Conservation (phyloP, 1,140 invertebrate genomes). For the Mercenaria mercenaria region DNA sequence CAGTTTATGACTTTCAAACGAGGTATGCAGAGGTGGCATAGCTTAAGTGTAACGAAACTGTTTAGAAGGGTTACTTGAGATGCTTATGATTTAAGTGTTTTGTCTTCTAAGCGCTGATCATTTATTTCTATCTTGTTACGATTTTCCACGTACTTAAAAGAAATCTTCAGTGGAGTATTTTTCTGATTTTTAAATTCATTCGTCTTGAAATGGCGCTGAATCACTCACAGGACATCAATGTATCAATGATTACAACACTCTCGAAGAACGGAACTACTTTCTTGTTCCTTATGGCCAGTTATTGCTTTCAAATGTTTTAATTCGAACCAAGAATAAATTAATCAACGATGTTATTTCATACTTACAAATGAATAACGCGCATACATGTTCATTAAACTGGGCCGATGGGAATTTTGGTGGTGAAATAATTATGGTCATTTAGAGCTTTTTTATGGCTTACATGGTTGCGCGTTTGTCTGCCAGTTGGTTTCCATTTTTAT, state of each 20-base stretch:
- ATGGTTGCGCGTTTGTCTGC: not conserved
- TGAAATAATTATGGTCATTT: not conserved
- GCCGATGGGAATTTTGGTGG: not conserved
- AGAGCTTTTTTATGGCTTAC: not conserved
- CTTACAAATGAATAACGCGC: not conserved
- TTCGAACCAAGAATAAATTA: not conserved
- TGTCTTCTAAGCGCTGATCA: too few relatives aligned
- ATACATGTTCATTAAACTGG: not conserved
- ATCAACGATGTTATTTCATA: not conserved
- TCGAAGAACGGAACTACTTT: not conserved
- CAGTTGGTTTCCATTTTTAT: not conserved
- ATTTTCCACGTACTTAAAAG: too few relatives aligned
- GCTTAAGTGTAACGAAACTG: too few relatives aligned
- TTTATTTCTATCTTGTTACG: too few relatives aligned
- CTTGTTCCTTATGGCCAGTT: not conserved
- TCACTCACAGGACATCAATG: not conserved
- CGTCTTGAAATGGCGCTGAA: not conserved
- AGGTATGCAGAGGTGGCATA: too few relatives aligned
- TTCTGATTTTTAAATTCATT: too few relatives aligned
- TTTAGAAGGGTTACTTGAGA: too few relatives aligned
- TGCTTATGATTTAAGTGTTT: too few relatives aligned
- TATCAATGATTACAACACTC: not conserved
- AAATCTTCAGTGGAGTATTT: too few relatives aligned
- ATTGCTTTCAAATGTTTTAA: not conserved
- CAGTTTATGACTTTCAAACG: too few relatives aligned